Percentiles rank a stretch among this genome's conserved stretches.
These are phyloP conservation scores for Cyrtonyx montezumae DNA, from an alignment of 2,113 vertebrate genomes.

Conservation along the genomic window DNA sequence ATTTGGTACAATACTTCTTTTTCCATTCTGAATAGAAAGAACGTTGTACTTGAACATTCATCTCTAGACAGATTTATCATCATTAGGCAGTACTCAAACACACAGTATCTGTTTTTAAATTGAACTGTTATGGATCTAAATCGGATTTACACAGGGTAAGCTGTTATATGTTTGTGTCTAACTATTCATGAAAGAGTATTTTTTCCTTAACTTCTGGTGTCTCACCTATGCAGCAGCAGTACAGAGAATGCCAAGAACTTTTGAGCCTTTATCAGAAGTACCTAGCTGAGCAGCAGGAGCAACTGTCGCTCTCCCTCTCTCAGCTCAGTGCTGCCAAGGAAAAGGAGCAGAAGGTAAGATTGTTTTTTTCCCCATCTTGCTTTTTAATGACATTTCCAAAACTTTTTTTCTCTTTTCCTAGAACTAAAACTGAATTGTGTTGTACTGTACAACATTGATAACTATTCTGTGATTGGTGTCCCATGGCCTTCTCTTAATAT, in stretches of 20 bases:
- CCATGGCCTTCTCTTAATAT: not conserved
- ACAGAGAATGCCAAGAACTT: slow-evolving; percentile 95
- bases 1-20: slow-evolving; percentile 38
- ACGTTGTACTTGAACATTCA: slow-evolving; percentile 21
- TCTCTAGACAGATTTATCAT: slow-evolving; percentile 51
- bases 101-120: slow-evolving; percentile 36
- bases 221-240: slow-evolving; percentile 92
- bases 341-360: slow-evolving; percentile 83
- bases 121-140: slow-evolving; percentile 13
- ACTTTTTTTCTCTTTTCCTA: not conserved
- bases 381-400: not conserved
- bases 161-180: not conserved
- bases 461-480: not conserved
- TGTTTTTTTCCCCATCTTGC: not conserved
- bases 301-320: slow-evolving; percentile 86
- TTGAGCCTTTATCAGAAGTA: slow-evolving; percentile 95
- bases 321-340: slow-evolving; percentile 79
- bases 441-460: not conserved
- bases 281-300: slow-evolving; percentile 91
- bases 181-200: not conserved
- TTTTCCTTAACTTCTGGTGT: slow-evolving; percentile 84
- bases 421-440: not conserved
- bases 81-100: slow-evolving; percentile 41
- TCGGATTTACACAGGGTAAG: not conserved
- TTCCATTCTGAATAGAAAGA: not conserved